Evolutionary conservation across 2,888 invertebrate genomes (phyloP).

Genomic region (Agonopterix alstromeriana): DNA sequence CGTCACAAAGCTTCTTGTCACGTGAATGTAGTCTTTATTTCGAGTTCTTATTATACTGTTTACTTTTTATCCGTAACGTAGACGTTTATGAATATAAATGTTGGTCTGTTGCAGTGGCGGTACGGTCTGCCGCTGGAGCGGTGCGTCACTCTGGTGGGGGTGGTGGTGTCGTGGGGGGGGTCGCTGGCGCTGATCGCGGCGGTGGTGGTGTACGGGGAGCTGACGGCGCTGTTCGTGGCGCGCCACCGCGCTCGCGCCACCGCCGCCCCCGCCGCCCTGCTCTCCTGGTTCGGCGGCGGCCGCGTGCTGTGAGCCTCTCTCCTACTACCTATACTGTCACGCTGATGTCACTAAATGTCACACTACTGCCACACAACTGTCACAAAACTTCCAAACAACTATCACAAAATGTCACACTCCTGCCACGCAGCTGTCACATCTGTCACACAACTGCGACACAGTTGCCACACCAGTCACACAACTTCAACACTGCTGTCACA

Average conservation of each 20-base stretch:
- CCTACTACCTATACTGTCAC: not conserved
- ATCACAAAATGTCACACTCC: too few species aligned
- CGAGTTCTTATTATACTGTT: too few species aligned
- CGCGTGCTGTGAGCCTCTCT: constrained; percentile 57
- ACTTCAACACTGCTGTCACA: too few species aligned
- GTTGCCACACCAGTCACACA: too few species aligned
- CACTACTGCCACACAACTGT: too few species aligned
- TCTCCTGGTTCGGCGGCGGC: constrained; percentile 71
- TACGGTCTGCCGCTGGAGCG: constrained; percentile 49
- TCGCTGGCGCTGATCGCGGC: constrained; percentile 68
- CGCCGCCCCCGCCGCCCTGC: constrained; percentile 50
- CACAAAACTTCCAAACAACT: not conserved
- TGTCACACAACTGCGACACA: too few species aligned
- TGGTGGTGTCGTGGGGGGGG: constrained; percentile 30
- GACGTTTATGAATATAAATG: too few species aligned
- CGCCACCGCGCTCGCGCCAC: constrained; percentile 53
- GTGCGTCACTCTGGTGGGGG: constrained; percentile 31
- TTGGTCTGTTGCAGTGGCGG: constrained; percentile 46
- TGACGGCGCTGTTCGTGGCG: constrained; percentile 77
- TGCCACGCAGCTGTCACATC: not conserved
- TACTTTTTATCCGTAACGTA: too few species aligned
- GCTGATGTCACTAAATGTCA: too few species aligned
- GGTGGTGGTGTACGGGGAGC: constrained; percentile 78
- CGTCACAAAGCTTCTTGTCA: too few species aligned
- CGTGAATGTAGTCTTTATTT: too few species aligned